Percentiles rank a stretch among this genome's conserved stretches.
Conservation (phyloP, 2,797 vertebrate species). For the Yasuhikotakia modesta region DNA sequence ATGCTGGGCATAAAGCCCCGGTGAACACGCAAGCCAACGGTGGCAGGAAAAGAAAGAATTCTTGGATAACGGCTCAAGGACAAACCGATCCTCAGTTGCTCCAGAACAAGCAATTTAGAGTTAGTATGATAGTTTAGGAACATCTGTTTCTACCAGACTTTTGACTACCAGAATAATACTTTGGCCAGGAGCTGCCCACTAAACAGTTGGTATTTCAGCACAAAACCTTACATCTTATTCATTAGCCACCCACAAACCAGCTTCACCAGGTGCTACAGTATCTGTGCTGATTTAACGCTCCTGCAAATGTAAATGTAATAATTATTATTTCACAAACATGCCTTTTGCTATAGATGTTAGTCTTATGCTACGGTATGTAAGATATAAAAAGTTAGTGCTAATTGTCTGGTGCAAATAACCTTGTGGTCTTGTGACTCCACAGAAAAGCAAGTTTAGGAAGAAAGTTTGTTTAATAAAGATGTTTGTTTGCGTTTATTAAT, state of each 20-base stretch:
- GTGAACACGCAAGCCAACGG: too few relatives aligned
- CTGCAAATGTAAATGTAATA: neutral
- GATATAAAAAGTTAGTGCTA: too few relatives aligned
- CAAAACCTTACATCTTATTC: neutral
- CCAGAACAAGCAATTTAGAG: neutral
- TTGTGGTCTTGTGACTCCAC: neutral
- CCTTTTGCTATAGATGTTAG: neutral
- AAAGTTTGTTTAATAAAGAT: neutral
- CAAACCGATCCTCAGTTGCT: neutral
- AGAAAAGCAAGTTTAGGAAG: neutral
- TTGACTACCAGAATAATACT: neutral
- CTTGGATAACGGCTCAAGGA: neutral
- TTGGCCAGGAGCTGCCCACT: constrained; percentile 6
- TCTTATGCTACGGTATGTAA: neutral
- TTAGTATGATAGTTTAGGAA: constrained; percentile 6
- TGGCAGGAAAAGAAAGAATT: neutral
- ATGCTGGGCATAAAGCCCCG: too few relatives aligned
- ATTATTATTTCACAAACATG: neutral
- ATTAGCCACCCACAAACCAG: constrained; percentile 6
- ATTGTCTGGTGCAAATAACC: neutral
- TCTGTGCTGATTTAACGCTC: neutral
- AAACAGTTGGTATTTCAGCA: neutral
- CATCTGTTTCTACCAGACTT: neutral
- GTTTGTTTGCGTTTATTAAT: neutral
- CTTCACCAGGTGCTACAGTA: constrained; percentile 3